phyloP scores from a whole-genome alignment of 2,797 vertebrate genomes.

The Neosilurus mollespiculum region DNA sequence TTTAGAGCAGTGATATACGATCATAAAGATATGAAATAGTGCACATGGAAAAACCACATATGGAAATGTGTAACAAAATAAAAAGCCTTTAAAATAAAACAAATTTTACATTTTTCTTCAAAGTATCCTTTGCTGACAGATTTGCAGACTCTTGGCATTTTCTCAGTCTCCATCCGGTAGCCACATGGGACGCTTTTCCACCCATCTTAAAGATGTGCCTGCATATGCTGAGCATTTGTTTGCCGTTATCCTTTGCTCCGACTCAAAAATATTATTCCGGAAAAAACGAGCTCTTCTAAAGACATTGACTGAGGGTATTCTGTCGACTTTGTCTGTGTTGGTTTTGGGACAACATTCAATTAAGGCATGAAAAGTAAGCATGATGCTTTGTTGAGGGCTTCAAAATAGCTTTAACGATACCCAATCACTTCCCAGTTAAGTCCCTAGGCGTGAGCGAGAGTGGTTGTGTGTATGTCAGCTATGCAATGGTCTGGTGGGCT shows the following conservation, averaged over 20 bases:
- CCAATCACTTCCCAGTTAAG: too few species aligned
- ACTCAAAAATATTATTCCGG: background rate
- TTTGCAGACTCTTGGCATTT: constrained; percentile 19
- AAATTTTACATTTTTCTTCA: background rate
- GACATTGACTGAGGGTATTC: background rate
- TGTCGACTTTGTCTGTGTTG: too few species aligned
- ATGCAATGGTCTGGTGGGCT: too few species aligned
- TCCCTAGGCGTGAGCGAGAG: too few species aligned
- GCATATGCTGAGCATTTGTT: constrained; percentile 17
- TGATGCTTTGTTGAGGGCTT: too few species aligned
- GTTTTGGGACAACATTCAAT: background rate
- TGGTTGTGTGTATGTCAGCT: too few species aligned
- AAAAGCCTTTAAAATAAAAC: background rate
- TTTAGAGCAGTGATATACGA: background rate
- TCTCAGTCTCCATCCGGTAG: constrained; percentile 7
- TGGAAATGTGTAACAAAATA: background rate
- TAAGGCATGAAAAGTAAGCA: too few species aligned
- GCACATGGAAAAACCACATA: background rate
- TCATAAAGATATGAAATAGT: background rate
- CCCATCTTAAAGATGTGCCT: background rate
- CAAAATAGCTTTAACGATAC: too few species aligned
- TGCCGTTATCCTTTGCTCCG: constrained; percentile 2
- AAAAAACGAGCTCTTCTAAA: background rate
- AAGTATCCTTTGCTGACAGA: constrained; percentile 22
- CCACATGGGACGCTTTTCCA: constrained; percentile 26